Evolutionary conservation across 2,888 invertebrate species (phyloP), one percentile per base, ranked within the genome.

Genomic region (Cylindroiulus punctatus): DNA sequence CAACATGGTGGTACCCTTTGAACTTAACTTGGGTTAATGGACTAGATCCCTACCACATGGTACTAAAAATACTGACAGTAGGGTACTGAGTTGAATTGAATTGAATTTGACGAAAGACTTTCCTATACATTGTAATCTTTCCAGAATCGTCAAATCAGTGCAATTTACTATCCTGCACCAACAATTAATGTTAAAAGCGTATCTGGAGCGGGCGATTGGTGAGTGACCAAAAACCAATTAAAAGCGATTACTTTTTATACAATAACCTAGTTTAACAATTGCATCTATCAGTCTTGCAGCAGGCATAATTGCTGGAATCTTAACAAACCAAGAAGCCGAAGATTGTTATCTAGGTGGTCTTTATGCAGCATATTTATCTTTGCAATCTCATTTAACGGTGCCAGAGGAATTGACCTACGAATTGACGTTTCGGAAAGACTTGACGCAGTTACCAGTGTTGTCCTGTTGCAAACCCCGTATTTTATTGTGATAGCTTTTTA

Each of bases 181-280:
- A 85, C 88, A 5, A 86, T 86, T 4, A 82, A 92, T 85, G 90
- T 95, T 19, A 92, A 93, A 85, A 96, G 94, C 91, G 95, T 95
- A 0, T 95, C 95, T n/a, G 96, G 96, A 5, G 95, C 96, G 30
- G 96, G 96, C 0, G 96, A 96, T 89, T 95, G 95, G 91, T 91
- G 88, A 88, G 90, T 57, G 86, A 81, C 14, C 22, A 30, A 10
- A 65, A 3, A 65, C 10, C 7, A 65, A 26, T 22, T n/a, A 26
- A 65, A 3, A 7, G 65, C 5, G 26, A 65, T 81, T 81, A 5
- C 26, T 19, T 12, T n/a, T 19, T n/a, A n/a, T n/a, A n/a, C 81
- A 81, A n/a, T 19, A 52, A 3, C 17, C n/a, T 19, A 14, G 1
- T 81, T 81, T 32, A 36, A 81, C 14, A 36, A 8, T 84, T 84